Base-by-base conservation (phyloP, 2,888 invertebrate genomes). In the Cheilosia soror region DNA sequence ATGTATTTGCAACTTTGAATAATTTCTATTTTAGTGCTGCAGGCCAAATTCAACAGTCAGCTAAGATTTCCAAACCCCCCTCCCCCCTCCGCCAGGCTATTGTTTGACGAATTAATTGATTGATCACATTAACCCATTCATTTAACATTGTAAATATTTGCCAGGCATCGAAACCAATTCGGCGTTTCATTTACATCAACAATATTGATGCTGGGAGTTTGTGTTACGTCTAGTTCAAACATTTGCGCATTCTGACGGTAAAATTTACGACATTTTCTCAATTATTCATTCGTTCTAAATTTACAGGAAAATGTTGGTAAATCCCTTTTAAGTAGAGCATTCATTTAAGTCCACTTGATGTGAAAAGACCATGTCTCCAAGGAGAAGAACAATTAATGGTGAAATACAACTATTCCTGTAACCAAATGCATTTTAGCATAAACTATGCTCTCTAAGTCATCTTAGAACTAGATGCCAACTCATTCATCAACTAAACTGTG, bases 341-440 rank as follows among this genome's bases (percentile, higher is more conserved):
- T 25, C 9, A 9, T 25, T 25, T 9, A 3, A 25, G 49, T 49
- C 20, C 7, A 25, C 25, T 44, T 44, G 44, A 15, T 3, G 11
- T 5, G 20, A 5, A 3, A 11, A 49, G 9, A 49, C 49, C 44
- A 44, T 6, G 15, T 27, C 51, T 9, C 25, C 27, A 25, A 15
- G 13, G n/a, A 11, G 0, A 6, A 5, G 4, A 53, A 29, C n/a
- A 31, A 53, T 0, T 31, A 29, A 55, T 29, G 65, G 1, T 37
- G 9, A 27, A 29, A 57, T 65, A 47, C 11, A 71, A 49, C 11
- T 65, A n/a, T 65, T 58, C n/a, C 57, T 69, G 55, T 55, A 69
- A 44, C 72, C 63, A 63, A 78, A 71, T 71, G 55, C 62, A 63
- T 71, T 57, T 69, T 15, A 62, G 42, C 71, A 78, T 63, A 71